A percentile compares a stretch with the other conserved stretches of the same genome.
Evolutionary conservation across 1,140 invertebrate genomes (phyloP).

Genomic region (Ceratina calcarata): DNA sequence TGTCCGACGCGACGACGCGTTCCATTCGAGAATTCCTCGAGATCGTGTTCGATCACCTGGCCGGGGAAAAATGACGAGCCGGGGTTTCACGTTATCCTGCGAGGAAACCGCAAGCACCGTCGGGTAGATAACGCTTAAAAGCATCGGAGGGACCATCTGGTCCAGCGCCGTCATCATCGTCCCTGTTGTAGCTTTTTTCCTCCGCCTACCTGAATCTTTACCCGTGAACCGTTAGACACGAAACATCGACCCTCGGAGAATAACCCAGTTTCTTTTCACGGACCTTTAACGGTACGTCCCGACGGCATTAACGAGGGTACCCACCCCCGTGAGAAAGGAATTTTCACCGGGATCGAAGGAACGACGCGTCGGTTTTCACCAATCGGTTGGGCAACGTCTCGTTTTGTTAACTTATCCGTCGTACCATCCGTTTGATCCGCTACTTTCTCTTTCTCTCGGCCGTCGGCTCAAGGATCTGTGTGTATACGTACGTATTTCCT

Average conservation of each 20-base stretch:
- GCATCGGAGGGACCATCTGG: constrained; percentile 9
- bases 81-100: neutral
- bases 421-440: too few species aligned
- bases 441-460: constrained; percentile 26
- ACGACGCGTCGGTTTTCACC: neutral
- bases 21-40: neutral
- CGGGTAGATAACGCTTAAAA: constrained; percentile 30
- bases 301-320: constrained; percentile 17
- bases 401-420: neutral
- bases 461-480: neutral
- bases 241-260: constrained; percentile 24
- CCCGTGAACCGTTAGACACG: constrained; percentile 47
- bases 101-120: neutral
- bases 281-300: constrained; percentile 51
- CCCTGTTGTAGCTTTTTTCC: constrained; percentile 8
- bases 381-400: neutral
- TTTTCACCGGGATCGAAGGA: constrained; percentile 14
- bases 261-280: constrained; percentile 58
- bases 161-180: neutral
- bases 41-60: neutral
- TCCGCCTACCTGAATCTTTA: constrained; percentile 40
- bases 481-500: constrained; percentile 4
- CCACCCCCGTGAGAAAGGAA: constrained; percentile 53
- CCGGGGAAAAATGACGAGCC: too few species aligned
- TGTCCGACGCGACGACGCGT: neutral